phyloP scores from a whole-genome alignment of 2,888 invertebrate genomes.

The Acleris sparsana region DNA sequence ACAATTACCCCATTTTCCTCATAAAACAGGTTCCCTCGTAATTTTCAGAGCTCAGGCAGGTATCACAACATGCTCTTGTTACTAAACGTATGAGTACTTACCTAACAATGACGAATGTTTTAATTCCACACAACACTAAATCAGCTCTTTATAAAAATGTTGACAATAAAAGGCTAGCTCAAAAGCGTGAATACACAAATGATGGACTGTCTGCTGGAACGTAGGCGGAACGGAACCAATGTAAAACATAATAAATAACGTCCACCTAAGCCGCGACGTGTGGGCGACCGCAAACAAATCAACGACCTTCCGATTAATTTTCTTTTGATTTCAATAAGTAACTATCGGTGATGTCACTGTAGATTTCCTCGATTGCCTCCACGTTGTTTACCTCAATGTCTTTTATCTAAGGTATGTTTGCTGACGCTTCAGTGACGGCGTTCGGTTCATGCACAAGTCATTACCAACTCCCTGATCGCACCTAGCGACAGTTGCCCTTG shows the following conservation, averaged over 20 bases:
- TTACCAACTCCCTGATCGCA: constrained; percentile 53
- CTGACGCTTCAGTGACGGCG: constrained; percentile 36
- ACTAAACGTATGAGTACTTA: background rate
- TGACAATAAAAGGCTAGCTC: constrained; percentile 30
- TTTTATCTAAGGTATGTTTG: constrained; percentile 22
- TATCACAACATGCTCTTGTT: background rate
- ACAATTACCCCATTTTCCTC: too few species aligned
- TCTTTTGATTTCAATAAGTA: constrained; percentile 27
- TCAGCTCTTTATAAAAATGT: constrained; percentile 30
- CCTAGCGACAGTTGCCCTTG: constrained; percentile 60
- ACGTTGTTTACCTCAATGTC: constrained; percentile 6
- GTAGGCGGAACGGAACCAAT: constrained; percentile 47
- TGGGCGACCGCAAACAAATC: constrained; percentile 41
- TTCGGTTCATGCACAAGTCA: constrained; percentile 48
- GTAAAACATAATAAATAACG: constrained; percentile 50
- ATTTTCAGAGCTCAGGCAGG: too few species aligned
- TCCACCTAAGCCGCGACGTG: constrained; percentile 38
- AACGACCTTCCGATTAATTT: constrained; percentile 43
- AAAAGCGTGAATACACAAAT: constrained; percentile 39
- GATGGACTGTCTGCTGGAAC: constrained; percentile 37
- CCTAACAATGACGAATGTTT: constrained; percentile 3
- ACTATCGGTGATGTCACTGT: constrained; percentile 21
- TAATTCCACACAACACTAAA: constrained; percentile 20
- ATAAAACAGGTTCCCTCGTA: too few species aligned
- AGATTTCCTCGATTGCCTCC: constrained; percentile 10